phyloP scores from a whole-genome alignment of 2,888 invertebrate genomes.

The Rotaria magnacalcarata region DNA sequence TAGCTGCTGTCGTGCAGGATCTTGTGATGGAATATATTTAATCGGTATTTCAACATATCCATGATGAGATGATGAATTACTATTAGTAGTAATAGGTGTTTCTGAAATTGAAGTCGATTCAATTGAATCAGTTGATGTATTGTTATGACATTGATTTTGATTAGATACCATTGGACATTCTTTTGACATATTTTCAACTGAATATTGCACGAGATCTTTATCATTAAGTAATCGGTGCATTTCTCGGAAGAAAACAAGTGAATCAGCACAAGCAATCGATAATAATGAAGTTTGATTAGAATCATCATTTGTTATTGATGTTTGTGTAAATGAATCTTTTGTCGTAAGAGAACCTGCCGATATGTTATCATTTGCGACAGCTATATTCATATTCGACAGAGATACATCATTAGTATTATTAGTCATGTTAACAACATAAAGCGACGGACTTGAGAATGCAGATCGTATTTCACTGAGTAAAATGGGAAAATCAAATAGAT shows the following conservation, averaged over 20 bases:
- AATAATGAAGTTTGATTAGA: background rate
- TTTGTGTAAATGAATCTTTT: conserved; percentile 16
- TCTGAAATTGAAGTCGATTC: background rate
- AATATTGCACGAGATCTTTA: background rate
- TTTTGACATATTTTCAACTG: background rate
- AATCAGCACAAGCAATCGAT: background rate
- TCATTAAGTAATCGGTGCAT: background rate
- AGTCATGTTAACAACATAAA: background rate
- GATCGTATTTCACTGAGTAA: background rate
- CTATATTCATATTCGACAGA: background rate
- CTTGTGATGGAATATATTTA: background rate
- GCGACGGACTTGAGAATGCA: background rate
- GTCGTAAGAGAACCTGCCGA: background rate
- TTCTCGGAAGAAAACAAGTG: background rate
- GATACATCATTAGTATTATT: background rate
- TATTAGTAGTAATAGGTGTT: too few species aligned
- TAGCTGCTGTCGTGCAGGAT: background rate
- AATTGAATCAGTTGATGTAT: background rate
- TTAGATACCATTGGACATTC: background rate
- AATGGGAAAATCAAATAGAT: conserved; percentile 1
- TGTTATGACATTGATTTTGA: background rate
- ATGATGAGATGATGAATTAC: background rate
- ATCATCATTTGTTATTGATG: background rate
- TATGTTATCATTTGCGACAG: background rate
- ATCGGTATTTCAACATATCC: background rate